phyloP scores from a whole-genome alignment of 1,140 invertebrate species.

The Tribolium madens region DNA sequence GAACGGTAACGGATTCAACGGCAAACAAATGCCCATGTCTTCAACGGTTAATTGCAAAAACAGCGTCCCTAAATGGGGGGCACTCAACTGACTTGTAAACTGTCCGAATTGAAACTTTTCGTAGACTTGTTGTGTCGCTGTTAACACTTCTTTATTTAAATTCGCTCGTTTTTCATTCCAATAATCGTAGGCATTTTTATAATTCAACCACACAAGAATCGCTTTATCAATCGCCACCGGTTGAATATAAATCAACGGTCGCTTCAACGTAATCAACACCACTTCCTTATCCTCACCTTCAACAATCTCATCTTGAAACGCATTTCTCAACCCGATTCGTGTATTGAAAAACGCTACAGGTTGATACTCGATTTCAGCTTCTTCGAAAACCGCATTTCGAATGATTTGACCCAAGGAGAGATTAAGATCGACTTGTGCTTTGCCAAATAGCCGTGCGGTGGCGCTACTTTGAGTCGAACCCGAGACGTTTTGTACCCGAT shows the following conservation, averaged over 20 bases:
- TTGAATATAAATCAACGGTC: constrained; percentile 95
- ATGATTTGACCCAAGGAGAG: constrained; percentile 94
- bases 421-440: constrained; percentile 94
- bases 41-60: constrained; percentile 96
- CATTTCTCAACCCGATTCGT: constrained; percentile 75
- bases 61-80: constrained; percentile 86
- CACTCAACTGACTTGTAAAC: constrained; percentile 77
- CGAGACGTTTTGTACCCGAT: constrained; percentile 91
- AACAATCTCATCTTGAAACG: constrained; percentile 83
- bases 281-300: constrained; percentile 93
- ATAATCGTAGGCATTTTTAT: constrained; percentile 98
- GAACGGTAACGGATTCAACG: constrained; percentile 84
- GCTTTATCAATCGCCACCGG: constrained; percentile 96
- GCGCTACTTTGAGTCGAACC: constrained; percentile 70
- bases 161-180: constrained; percentile 96
- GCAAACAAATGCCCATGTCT: constrained; percentile 96
- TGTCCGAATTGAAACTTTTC: constrained; percentile 84
- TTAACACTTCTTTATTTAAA: constrained; percentile 87
- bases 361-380: constrained; percentile 96
- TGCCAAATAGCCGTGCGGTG: constrained; percentile 79
- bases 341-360: constrained; percentile 98
- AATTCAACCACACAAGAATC: constrained; percentile 97
- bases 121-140: constrained; percentile 83
- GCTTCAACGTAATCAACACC: constrained; percentile 89
- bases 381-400: constrained; percentile 94